A percentile compares a stretch with the other conserved stretches of the same genome.
These are phyloP conservation scores for Pomatostomus ruficeps DNA, from an alignment of 2,113 vertebrate genomes.

Conservation along the genomic window DNA sequence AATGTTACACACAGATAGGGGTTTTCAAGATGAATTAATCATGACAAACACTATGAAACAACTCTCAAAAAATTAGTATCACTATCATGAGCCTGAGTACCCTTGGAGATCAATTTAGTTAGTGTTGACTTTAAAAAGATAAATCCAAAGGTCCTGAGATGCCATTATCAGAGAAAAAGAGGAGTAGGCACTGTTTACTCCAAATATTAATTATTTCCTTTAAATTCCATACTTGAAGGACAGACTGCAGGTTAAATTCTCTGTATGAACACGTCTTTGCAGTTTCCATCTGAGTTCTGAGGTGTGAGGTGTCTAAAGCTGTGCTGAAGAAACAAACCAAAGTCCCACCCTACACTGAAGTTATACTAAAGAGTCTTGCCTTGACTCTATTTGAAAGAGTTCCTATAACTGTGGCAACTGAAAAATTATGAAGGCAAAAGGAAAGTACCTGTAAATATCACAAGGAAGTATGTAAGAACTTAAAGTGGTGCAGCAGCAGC, in stretches of 20 bases:
- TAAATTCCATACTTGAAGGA: neutral
- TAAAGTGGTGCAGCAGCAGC: neutral
- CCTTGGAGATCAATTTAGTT: neutral
- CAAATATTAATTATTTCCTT: neutral
- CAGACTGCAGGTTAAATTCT: neutral
- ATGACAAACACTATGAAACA: neutral
- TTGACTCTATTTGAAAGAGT: neutral
- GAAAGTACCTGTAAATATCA: neutral
- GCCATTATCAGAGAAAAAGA: neutral
- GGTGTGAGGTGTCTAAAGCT: neutral
- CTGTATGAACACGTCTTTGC: fast-evolving
- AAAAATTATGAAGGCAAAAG: neutral
- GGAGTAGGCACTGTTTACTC: neutral
- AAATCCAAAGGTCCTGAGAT: neutral
- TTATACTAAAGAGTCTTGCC: neutral
- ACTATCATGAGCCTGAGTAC: neutral
- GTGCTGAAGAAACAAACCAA: neutral
- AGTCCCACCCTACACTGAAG: neutral
- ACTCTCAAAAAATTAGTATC: neutral
- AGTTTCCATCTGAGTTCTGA: neutral
- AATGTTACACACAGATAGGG: neutral
- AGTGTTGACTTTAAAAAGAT: neutral
- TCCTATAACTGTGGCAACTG: neutral
- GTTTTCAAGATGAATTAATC: neutral
- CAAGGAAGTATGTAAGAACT: neutral